Conservation (phyloP, 2,113 vertebrate species). For the Nettapus auritus region DNA sequence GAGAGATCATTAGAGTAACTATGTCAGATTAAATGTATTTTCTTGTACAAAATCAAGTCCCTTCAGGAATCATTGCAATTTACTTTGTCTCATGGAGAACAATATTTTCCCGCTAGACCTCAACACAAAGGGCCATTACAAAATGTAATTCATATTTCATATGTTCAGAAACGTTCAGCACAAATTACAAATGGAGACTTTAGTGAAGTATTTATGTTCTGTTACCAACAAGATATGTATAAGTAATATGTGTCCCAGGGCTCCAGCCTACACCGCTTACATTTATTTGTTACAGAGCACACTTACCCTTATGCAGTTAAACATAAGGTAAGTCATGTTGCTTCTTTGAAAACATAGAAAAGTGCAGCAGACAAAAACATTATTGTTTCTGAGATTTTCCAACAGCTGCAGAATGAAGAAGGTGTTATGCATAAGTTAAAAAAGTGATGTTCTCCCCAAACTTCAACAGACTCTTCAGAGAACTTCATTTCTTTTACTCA, state of each 20-base stretch:
- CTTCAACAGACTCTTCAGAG: background rate
- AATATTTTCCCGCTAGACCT: constrained; percentile 79
- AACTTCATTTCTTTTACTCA: background rate
- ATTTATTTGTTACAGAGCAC: constrained; percentile 83
- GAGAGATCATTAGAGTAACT: constrained; percentile 81
- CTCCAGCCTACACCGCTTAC: constrained; percentile 81
- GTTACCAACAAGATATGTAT: constrained; percentile 89
- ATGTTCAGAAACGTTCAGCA: constrained; percentile 82
- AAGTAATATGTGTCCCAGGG: constrained; percentile 86
- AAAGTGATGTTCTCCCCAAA: background rate
- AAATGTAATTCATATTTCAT: constrained; percentile 95
- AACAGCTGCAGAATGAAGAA: background rate
- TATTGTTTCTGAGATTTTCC: constrained; percentile 67
- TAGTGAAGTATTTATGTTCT: constrained; percentile 94
- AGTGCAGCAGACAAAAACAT: constrained; percentile 41
- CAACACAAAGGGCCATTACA: constrained; percentile 88
- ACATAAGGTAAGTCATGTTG: constrained; percentile 61
- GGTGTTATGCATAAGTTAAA: background rate
- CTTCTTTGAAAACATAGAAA: constrained; percentile 60
- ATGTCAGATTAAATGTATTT: constrained; percentile 84
- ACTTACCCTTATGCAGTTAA: constrained; percentile 65
- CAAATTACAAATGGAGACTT: constrained; percentile 88
- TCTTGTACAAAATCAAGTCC: constrained; percentile 77
- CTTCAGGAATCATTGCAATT: constrained; percentile 85
- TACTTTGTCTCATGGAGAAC: constrained; percentile 85